Base-by-base conservation (phyloP, 1,140 invertebrate species). In the Drosophila grimshawi region DNA sequence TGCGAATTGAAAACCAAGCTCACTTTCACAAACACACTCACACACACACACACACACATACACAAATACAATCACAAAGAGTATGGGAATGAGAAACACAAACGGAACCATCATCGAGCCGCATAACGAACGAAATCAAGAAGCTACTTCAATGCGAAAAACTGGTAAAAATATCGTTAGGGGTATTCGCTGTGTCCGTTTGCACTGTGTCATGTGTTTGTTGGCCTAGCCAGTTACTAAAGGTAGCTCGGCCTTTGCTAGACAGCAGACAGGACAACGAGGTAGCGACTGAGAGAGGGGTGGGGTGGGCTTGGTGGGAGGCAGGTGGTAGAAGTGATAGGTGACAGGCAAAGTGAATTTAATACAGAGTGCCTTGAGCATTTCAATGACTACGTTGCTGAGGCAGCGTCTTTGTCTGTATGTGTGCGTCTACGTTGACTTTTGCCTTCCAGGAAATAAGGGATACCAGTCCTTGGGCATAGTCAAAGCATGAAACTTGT, bases 331-430 rank as follows among this genome's bases (percentile, higher is more conserved):
- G 19, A 0, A 4, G 46, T 62, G 70, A 61, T 76, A 80, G 76
- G 78, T 78, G 78, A 80, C 78, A 78, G 72, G 71, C 71, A 80
- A 80, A 80, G 78, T 80, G 78, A 80, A 80, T 80, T 80, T 78
- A 78, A 80, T 75, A 80, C 65, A 80, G 78, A 78, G 71, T 78
- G 76, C 76, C 71, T 70, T 46, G 60, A 74, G 78, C 75, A 77
- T 80, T 80, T 80, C 75, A 78, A 80, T 74, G 74, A 60, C 68
- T 59, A 46, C 46, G 48, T 32, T 33, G 43, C 49, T 43, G 61
- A 41, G 51, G 11, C 51, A 11, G 45, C 37, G 56, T n/a, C 11
- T 19, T 33, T 43, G 39, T n/a, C 3, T 43, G 39, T 43, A n/a
- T 43, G 39, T 43, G 1, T 41, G 39, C n/a, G 35, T 37, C 3